These are phyloP conservation scores for Abscondita cerata DNA, from an alignment of 2,888 invertebrate genomes.

Conservation along the genomic window DNA sequence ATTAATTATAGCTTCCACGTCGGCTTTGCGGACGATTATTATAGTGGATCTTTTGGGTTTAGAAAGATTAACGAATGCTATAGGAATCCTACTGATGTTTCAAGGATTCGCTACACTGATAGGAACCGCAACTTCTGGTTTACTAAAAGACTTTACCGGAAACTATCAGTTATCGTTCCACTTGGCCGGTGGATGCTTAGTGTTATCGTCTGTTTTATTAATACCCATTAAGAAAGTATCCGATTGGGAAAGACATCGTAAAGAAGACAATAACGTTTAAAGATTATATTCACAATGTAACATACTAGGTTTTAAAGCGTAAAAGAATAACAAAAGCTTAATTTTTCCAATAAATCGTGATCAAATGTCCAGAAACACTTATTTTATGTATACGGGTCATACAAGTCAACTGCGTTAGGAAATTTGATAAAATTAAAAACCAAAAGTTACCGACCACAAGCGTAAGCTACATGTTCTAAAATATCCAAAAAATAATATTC, in stretches of 20 bases:
- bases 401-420: too few relatives aligned
- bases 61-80: constrained; percentile 40
- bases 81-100: constrained; percentile 40
- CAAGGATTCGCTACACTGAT: constrained; percentile 38
- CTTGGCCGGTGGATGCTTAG: constrained; percentile 69
- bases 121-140: constrained; percentile 73
- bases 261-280: too few relatives aligned
- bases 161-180: constrained; percentile 81
- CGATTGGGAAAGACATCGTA: constrained; percentile 19
- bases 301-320: too few relatives aligned
- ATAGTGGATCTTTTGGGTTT: constrained; percentile 41
- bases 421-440: too few relatives aligned
- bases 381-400: too few relatives aligned
- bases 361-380: too few relatives aligned
- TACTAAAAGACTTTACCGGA: constrained; percentile 71
- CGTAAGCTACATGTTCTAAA: too few relatives aligned
- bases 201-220: constrained; percentile 33
- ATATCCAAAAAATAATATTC: too few relatives aligned
- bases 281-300: too few relatives aligned
- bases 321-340: too few relatives aligned
- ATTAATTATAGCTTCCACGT: constrained; percentile 80
- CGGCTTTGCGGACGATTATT: constrained; percentile 87
- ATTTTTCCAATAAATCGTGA: too few relatives aligned
- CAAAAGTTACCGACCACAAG: too few relatives aligned
- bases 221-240: constrained; percentile 31